A percentile compares a stretch with the other conserved stretches of the same genome.
phyloP scores from a whole-genome alignment of 2,113 vertebrate genomes.

The Deroptyus accipitrinus region DNA sequence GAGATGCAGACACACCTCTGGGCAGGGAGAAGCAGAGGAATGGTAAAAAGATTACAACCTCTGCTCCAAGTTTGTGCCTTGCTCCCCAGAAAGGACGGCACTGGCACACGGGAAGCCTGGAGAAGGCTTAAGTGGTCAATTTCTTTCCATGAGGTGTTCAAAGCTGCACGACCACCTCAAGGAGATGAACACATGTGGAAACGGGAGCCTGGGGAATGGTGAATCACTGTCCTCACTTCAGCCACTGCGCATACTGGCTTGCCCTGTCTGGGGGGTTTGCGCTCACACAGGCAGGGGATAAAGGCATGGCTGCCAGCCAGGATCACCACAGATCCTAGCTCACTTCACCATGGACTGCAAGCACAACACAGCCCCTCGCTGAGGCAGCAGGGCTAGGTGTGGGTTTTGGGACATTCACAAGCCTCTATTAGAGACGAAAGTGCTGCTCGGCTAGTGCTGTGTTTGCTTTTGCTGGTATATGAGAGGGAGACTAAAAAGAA shows the following conservation, averaged over 20 bases:
- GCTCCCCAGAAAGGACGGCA: fast-evolving
- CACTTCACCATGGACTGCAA: fast-evolving
- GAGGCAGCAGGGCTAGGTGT: background rate
- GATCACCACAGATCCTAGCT: background rate
- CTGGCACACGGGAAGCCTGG: background rate
- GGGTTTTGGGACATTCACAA: background rate
- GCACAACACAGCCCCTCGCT: background rate
- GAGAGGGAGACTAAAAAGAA: background rate
- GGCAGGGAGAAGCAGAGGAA: background rate
- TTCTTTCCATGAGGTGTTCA: background rate
- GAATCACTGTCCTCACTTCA: background rate
- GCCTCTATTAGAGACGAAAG: background rate
- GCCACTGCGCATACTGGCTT: background rate
- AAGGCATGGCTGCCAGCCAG: background rate
- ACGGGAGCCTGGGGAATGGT: background rate
- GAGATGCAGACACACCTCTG: background rate
- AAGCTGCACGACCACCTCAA: background rate
- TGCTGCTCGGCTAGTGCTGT: background rate
- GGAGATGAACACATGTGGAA: background rate
- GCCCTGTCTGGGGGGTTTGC: background rate
- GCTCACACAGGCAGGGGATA: background rate
- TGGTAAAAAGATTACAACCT: background rate
- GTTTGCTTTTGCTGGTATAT: background rate
- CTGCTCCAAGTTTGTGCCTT: background rate
- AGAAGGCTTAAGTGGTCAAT: background rate